These are phyloP conservation scores for Chymomyza costata DNA, from an alignment of 1,140 invertebrate genomes.

Conservation along the genomic window DNA sequence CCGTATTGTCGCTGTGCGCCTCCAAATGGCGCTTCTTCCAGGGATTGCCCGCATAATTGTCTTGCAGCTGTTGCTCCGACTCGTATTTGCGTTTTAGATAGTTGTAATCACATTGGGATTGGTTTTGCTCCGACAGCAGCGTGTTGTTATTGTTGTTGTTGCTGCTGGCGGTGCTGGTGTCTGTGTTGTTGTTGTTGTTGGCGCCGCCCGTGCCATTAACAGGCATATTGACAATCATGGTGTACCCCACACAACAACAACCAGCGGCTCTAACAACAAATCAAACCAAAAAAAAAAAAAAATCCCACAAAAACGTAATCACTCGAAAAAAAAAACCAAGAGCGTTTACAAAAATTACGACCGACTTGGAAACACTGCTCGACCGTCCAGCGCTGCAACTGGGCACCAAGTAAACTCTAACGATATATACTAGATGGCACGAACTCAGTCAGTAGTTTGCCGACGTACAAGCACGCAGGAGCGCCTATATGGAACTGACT, in stretches of 20 bases:
- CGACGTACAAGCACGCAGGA: neutral
- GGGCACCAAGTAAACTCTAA: too few species aligned
- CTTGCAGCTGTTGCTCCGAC: slow-evolving; percentile 10
- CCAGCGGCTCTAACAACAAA: slow-evolving; percentile 10
- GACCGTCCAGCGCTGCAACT: slow-evolving; percentile 57
- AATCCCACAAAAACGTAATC: slow-evolving; percentile 2
- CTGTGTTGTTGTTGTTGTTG: slow-evolving; percentile 13
- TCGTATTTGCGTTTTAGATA: slow-evolving; percentile 57
- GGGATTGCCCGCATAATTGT: slow-evolving; percentile 33
- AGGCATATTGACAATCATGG: slow-evolving; percentile 65
- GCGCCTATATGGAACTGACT: neutral
- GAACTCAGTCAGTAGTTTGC: slow-evolving; percentile 36
- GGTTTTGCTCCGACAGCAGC: too few species aligned
- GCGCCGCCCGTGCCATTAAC: slow-evolving; percentile 37
- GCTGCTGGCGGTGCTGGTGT: slow-evolving; percentile 11
- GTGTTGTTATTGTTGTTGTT: slow-evolving; percentile 15
- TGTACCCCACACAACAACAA: neutral
- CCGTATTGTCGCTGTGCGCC: neutral
- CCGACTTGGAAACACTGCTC: too few species aligned
- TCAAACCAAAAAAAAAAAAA: slow-evolving; percentile 36
- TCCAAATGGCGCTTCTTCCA: slow-evolving; percentile 58
- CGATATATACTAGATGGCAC: too few species aligned
- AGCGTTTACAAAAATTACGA: too few species aligned
- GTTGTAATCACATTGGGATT: slow-evolving; percentile 39
- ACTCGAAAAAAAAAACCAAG: slow-evolving; percentile 2